phyloP scores from a whole-genome alignment of 2,797 vertebrate genomes.

The Cossypha polioptera region DNA sequence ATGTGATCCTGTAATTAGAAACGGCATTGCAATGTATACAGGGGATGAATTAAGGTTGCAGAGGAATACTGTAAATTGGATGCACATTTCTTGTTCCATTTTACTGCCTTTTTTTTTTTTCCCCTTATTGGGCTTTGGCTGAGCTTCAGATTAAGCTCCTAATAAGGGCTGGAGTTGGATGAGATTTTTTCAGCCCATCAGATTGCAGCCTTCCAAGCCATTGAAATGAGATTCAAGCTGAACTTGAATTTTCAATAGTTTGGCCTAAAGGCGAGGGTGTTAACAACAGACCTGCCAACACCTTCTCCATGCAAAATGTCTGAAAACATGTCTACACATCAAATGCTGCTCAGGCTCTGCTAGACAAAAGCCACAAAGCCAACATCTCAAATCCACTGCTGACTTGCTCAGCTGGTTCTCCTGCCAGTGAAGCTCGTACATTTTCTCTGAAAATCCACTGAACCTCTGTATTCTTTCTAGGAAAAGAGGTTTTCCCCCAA shows the following conservation, averaged over 20 bases:
- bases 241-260: constrained; percentile 66
- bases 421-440: neutral
- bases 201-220: constrained; percentile 50
- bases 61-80: constrained; percentile 56
- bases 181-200: constrained; percentile 49
- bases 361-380: constrained; percentile 57
- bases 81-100: constrained; percentile 62
- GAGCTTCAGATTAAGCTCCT: constrained; percentile 51
- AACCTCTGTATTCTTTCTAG: constrained; percentile 7
- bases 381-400: neutral
- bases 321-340: constrained; percentile 47
- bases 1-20: neutral
- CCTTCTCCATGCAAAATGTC: constrained; percentile 34
- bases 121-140: constrained; percentile 47
- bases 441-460: neutral
- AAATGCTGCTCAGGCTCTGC: constrained; percentile 2
- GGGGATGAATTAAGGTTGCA: constrained; percentile 40
- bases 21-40: neutral
- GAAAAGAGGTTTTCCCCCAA: neutral
- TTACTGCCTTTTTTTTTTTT: neutral
- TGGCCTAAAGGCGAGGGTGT: constrained; percentile 60
- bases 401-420: neutral
- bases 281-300: constrained; percentile 65
- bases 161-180: constrained; percentile 60
- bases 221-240: constrained; percentile 54